Conservation (phyloP, 1,140 invertebrate species). For the Philaenus spumarius region DNA sequence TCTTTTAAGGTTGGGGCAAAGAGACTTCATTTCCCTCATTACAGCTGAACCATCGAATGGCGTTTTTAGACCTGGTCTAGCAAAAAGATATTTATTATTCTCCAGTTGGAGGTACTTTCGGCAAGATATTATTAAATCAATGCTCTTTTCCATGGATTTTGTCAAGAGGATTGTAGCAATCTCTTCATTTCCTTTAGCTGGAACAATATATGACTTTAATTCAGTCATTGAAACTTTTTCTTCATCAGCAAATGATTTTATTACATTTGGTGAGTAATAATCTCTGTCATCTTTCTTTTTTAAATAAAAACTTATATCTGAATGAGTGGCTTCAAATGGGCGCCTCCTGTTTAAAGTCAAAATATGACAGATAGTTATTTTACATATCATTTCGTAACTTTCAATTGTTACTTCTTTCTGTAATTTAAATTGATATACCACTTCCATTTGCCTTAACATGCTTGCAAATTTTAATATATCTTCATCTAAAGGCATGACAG, state of each 20-base stretch:
- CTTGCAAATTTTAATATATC: no score
- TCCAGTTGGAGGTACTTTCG: no score
- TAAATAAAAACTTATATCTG: not conserved
- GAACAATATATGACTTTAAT: not conserved
- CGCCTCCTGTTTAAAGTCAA: not conserved
- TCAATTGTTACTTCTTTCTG: no score
- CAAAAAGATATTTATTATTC: not conserved
- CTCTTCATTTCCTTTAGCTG: not conserved
- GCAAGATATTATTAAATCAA: no score
- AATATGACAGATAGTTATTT: slow-evolving; percentile 17
- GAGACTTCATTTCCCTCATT: no score
- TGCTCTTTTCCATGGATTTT: not conserved
- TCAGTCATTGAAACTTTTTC: not conserved
- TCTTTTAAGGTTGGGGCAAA: no score
- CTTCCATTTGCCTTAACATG: no score
- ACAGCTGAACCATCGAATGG: no score
- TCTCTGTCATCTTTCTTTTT: no score
- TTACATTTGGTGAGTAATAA: not conserved
- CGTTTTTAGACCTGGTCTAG: not conserved
- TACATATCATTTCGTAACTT: slow-evolving; percentile 37
- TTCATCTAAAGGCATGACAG: no score
- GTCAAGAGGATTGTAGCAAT: not conserved
- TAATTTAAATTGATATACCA: no score
- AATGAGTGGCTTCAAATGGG: not conserved
- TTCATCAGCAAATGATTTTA: not conserved